Base-by-base conservation (phyloP, 2,888 invertebrate species). In the Sphaeridia pumilis region DNA sequence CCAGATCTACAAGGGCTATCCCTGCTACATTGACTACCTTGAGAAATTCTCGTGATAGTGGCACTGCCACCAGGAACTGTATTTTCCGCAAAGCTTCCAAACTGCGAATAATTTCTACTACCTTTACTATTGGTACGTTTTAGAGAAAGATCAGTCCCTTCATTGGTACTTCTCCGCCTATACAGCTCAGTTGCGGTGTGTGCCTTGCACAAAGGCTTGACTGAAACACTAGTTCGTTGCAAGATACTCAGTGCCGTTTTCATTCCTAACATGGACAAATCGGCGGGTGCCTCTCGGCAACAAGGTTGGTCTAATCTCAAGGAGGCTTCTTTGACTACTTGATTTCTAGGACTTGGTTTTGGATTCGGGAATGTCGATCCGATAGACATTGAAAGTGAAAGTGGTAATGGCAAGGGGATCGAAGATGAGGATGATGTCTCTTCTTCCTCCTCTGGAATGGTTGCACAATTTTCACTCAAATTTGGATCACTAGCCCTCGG, bases 91-190 rank as follows among this genome's bases (percentile, higher is more conserved):
- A n/a, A n/a, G 20, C 26, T 45, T 25, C 12, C 34, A 17, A 20
- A 17, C 12, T 20, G 17, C 5, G 38, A 5, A 7, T 34, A 52
- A 50, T 49, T 57, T 46, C 55, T 54, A 31, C 43, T 54, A 44
- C 38, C 52, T 52, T 43, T 49, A 52, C 48, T 57, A 10, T 49
- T 36, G 42, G 52, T 46, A 43, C 50, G 51, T 49, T 53, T 52
- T 38, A 57, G 50, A 44, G 48, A 35, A 22, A 55, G 56, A 47
- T 52, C 51, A 20, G 44, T 34, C 12, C 20, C 41, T 22, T 35
- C 5, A 24, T 21, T 41, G 17, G 43, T 22, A 20, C 36, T 26
- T 4, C 25, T 3, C 20, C 38, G 7, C 5, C 38, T 7, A 38
- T 5, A 5, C 5, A 17, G 5, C 5, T 38, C 12, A 38, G 12